Evolutionary conservation across 2,797 vertebrate species (phyloP).

Genomic region (Acrossocheilus fasciatus): DNA sequence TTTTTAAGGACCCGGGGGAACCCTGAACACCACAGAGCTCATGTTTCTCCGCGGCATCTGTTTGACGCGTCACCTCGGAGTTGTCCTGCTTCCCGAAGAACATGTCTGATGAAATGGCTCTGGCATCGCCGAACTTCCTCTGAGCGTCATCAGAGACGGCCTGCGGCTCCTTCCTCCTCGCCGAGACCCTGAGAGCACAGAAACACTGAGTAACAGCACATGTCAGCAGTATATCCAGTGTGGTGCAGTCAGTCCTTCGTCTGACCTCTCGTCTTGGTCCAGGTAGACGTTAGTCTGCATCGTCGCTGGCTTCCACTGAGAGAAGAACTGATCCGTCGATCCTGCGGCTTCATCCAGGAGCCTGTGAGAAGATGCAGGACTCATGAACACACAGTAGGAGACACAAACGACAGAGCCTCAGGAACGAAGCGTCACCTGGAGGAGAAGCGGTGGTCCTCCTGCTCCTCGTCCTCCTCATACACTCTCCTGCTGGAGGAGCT

Average conservation of each 20-base stretch:
- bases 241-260: no score
- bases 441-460: constrained; percentile 80
- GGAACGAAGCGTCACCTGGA: constrained; percentile 71
- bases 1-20: no score
- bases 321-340: constrained; percentile 75
- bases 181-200: constrained; percentile 72
- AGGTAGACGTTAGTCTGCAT: constrained; percentile 58
- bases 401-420: background rate
- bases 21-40: background rate
- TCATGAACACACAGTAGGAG: background rate
- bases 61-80: constrained; percentile 78
- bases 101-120: constrained; percentile 97
- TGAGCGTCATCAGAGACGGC: constrained; percentile 84
- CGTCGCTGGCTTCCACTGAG: constrained; percentile 77
- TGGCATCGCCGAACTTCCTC: constrained; percentile 90
- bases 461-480: constrained; percentile 79
- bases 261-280: background rate
- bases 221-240: no score
- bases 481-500: constrained; percentile 74
- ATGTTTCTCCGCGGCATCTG: background rate
- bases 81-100: constrained; percentile 92
- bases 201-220: no score
- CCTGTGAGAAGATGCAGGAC: constrained; percentile 61
- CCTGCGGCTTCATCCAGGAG: constrained; percentile 82
- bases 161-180: constrained; percentile 81